phyloP scores from a whole-genome alignment of 2,797 vertebrate genomes.

The Salarias fasciatus region DNA sequence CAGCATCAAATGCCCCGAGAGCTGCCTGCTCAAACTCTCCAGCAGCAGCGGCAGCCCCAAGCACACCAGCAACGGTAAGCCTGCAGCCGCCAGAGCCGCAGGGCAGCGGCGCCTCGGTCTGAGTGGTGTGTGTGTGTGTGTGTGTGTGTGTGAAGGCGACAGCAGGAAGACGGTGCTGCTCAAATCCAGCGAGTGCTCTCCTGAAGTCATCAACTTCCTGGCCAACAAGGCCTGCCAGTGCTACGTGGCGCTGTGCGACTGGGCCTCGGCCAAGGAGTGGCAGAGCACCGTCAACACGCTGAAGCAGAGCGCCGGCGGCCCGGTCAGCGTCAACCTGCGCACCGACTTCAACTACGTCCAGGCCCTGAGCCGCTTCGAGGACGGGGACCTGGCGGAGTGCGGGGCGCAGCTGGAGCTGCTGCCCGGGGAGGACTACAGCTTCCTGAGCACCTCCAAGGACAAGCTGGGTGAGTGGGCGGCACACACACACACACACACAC shows the following conservation, averaged over 20 bases:
- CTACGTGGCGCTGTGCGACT: conserved; percentile 93
- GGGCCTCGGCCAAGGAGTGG: conserved; percentile 96
- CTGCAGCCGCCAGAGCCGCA: no score
- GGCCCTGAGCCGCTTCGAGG: conserved; percentile 94
- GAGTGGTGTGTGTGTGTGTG: no score
- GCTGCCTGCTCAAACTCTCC: conserved; percentile 87
- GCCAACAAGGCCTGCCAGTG: conserved; percentile 97
- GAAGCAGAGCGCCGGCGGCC: conserved; percentile 89
- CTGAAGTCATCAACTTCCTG: conserved; percentile 94
- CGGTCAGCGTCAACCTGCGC: conserved; percentile 87
- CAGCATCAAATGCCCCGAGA: conserved; percentile 89
- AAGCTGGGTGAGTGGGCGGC: conserved; percentile 90
- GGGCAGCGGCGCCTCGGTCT: no score
- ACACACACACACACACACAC: no score
- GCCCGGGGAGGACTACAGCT: conserved; percentile 94
- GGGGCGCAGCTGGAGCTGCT: conserved; percentile 92
- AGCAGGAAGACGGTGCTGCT: conserved; percentile 91
- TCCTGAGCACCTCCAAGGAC: conserved; percentile 89
- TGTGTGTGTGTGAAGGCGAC: no score
- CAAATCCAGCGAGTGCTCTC: conserved; percentile 91
- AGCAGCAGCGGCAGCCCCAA: conserved; percentile 91
- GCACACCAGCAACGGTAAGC: conserved; percentile 88
- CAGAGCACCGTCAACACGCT: conserved; percentile 88
- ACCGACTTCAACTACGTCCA: conserved; percentile 97
- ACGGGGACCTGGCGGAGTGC: conserved; percentile 90